phyloP scores from a whole-genome alignment of 2,113 vertebrate species.

The Anser brachyrhynchus region DNA sequence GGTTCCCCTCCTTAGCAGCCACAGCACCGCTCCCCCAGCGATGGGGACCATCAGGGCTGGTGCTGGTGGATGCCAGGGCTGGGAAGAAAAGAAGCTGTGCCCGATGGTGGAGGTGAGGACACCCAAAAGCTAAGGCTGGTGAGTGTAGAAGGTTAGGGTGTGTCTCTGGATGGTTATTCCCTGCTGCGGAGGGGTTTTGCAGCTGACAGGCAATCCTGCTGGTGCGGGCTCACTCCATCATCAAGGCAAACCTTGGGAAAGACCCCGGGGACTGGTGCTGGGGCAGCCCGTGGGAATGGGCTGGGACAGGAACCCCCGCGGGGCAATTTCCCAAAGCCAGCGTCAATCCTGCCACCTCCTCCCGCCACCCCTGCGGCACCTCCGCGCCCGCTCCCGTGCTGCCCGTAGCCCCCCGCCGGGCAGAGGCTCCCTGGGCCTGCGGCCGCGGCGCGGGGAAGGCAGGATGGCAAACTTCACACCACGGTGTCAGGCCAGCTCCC shows the following conservation, averaged over 20 bases:
- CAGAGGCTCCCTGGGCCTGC: neutral
- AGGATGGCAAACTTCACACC: constrained; percentile 65
- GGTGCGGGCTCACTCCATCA: neutral
- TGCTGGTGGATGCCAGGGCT: neutral
- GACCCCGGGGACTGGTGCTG: neutral
- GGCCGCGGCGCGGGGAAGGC: constrained; percentile 7
- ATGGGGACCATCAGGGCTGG: neutral
- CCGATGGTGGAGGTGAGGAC: neutral
- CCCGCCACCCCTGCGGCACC: neutral
- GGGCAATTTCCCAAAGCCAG: constrained; percentile 42
- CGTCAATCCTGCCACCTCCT: constrained; percentile 45
- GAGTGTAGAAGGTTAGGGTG: neutral
- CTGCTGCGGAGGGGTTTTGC: neutral
- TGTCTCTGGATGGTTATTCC: neutral
- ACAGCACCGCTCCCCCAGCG: neutral
- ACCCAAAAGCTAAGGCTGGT: neutral
- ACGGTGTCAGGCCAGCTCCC: constrained; percentile 30
- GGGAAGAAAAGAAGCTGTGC: too few species aligned
- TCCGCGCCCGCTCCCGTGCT: constrained; percentile 13
- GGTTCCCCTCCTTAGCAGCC: too few species aligned
- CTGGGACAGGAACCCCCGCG: neutral
- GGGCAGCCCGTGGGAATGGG: neutral
- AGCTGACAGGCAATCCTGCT: neutral
- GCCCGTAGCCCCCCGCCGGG: neutral
- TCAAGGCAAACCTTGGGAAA: neutral